Base-by-base conservation (phyloP, 2,888 invertebrate species). In the Perizoma affinitatum region DNA sequence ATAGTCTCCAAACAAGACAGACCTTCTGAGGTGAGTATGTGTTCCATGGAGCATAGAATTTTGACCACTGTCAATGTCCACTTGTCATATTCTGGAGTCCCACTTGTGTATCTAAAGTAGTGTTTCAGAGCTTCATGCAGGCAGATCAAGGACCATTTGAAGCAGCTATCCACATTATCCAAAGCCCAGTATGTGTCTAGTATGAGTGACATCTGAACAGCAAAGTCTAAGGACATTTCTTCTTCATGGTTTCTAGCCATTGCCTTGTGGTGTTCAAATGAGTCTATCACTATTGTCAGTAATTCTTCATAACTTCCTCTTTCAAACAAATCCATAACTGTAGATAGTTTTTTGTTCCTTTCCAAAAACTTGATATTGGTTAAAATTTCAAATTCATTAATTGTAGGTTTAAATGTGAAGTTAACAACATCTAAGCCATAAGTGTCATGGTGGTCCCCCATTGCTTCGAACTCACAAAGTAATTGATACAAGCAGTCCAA, bases 111-210 rank as follows among this genome's bases (percentile, higher is more conserved):
- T 44, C 87, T 76, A 66, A 94, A 90, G 75, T 94, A 95, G 80
- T 95, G 94, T 54, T 94, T 93, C 54, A 96, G 89, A 1, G 96
- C 93, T 87, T 97, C 97, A 77, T 96, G 93, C 33, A 97, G 88
- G 73, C 96, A 96, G 56, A 93, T 94, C 71, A 97, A 95, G 1
- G 95, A 94, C 97, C 97, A 97, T 67, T 94, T 88, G 63, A 96
- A 94, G 76, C 96, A 96, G 48, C 95, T 94, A 63, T 94, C 89
- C 8, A 87, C 87, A 68, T 94, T 93, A 58, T 93, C 90, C 42
- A 95, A 82, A 57, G 94, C 93, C 93, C 94, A 95, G 61, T 95
- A 93, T 45, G 95, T 93, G 61, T 96, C 95, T 62, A 96, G 85
- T 63, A 96, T 90, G 55, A 96, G 86, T 7, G 93, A 93, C 40